phyloP scores from a whole-genome alignment of 2,888 invertebrate genomes.

The Mylabris sibirica region DNA sequence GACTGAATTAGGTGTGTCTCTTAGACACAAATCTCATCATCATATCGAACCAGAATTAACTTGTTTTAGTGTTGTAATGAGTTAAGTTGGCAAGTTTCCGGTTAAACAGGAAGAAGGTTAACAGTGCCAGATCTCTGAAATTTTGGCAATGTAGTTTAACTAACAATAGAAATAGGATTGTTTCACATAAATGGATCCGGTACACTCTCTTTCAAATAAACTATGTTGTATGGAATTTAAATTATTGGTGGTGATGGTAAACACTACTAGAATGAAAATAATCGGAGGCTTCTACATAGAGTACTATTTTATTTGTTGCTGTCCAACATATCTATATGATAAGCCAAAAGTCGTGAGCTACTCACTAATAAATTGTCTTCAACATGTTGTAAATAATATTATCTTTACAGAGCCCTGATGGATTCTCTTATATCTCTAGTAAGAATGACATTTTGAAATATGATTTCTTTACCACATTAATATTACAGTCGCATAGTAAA shows the following conservation, averaged over 20 bases:
- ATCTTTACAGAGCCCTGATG: conserved; percentile 34
- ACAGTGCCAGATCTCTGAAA: not conserved
- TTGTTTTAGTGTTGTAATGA: conserved; percentile 39
- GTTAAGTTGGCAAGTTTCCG: conserved; percentile 36
- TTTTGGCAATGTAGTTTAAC: not conserved
- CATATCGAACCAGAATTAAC: conserved; percentile 38
- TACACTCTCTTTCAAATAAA: not conserved
- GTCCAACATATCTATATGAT: not conserved
- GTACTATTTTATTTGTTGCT: not conserved
- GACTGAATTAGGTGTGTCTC: conserved; percentile 33
- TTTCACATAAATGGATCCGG: conserved; percentile 16
- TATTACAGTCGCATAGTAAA: conserved; percentile 49
- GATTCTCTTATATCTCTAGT: conserved; percentile 37
- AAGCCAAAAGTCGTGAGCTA: conserved; percentile 4
- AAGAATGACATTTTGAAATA: conserved; percentile 51
- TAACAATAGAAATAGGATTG: conserved; percentile 8
- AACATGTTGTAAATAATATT: conserved; percentile 33
- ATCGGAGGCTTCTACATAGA: too few species aligned
- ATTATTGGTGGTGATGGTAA: too few species aligned
- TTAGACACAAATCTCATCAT: conserved; percentile 37
- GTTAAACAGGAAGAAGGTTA: not conserved
- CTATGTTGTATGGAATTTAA: too few species aligned
- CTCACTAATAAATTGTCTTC: conserved; percentile 31
- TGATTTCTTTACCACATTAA: conserved; percentile 50
- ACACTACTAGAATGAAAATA: too few species aligned